Conservation (phyloP, 2,888 invertebrate species). For the Strigamia crassipes region DNA sequence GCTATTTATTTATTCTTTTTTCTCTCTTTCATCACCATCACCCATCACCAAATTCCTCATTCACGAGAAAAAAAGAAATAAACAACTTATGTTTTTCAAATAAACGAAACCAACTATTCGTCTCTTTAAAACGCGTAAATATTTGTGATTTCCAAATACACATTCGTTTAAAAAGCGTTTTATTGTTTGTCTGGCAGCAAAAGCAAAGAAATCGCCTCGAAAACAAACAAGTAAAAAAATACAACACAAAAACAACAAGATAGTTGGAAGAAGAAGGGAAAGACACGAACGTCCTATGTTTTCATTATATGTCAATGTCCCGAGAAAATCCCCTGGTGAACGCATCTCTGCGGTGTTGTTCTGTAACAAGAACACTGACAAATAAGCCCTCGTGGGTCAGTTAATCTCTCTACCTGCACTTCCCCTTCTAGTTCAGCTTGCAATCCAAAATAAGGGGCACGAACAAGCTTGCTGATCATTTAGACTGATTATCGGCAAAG, state of each 20-base stretch:
- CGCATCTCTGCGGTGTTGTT: slow-evolving; percentile 40
- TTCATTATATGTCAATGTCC: slow-evolving; percentile 40
- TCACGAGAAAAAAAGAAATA: background rate
- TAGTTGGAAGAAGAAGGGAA: background rate
- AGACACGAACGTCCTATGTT: slow-evolving; percentile 27
- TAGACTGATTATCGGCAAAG: slow-evolving; percentile 42
- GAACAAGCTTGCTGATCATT: slow-evolving; percentile 40
- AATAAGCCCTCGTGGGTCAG: slow-evolving; percentile 42
- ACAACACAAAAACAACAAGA: background rate
- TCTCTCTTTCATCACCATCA: background rate
- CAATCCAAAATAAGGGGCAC: slow-evolving; percentile 39
- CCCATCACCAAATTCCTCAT: background rate
- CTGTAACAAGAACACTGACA: slow-evolving; percentile 42
- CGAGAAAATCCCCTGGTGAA: slow-evolving; percentile 35
- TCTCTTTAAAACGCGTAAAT: background rate
- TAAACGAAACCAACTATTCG: background rate
- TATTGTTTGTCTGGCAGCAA: background rate
- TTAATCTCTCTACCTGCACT: slow-evolving; percentile 42
- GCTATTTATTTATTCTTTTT: background rate
- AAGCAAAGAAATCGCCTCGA: background rate
- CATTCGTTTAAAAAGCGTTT: background rate
- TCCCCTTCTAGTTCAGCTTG: slow-evolving; percentile 14
- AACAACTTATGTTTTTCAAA: background rate
- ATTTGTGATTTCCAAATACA: background rate
- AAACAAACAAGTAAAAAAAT: background rate